Base-by-base conservation (phyloP, 2,797 vertebrate species). In the Pipistrellus pipistrellus region DNA sequence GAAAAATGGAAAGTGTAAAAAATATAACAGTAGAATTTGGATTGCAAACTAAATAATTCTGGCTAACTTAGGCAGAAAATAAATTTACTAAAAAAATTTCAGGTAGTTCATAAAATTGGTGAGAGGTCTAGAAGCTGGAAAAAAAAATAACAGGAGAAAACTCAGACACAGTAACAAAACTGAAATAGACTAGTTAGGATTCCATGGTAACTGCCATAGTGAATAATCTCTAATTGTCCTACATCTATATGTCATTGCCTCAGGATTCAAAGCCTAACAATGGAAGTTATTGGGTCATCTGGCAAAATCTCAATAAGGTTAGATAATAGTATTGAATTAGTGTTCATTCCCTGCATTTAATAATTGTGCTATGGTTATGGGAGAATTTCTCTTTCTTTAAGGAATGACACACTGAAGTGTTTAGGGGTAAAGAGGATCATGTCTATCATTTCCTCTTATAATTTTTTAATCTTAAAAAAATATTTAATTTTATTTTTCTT, bases 401-500 rank as follows among this genome's bases (percentile, higher is more conserved):
- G 41, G 38, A 90, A 75, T 77, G 18, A 75, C 3, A 17, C 6
- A 53, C 20, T 41, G 5, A 72, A 48, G 15, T 23, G 1, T 64
- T 69, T 62, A 73, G 13, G 48, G 20, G 1, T 90, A 87, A 90
- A 85, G 13, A 12, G 5, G 17, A 75, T 46, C n/a, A 48, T 14
- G 18, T 46, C 46, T n/a, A 84, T 10, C 44, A 75, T 55, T 85
- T 85, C 82, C 35, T 83, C 21, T 82, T 17, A 83, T 25, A 25
- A 21, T 35, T 53, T 53, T n/a, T 64, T 23, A 66, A 66, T 51
- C 25, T 38, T 85, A 53, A 72, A 53, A 51, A 86, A 44, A 41
- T 3, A 57, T 30, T 78, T 89, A n/a, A 85, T 12, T 85, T 88
- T 46, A 81, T 84, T 96, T 95, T 84, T 88, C 77, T 95, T 68